These are phyloP conservation scores for Pteromalus puparum DNA, from an alignment of 1,140 invertebrate genomes.

Conservation along the genomic window DNA sequence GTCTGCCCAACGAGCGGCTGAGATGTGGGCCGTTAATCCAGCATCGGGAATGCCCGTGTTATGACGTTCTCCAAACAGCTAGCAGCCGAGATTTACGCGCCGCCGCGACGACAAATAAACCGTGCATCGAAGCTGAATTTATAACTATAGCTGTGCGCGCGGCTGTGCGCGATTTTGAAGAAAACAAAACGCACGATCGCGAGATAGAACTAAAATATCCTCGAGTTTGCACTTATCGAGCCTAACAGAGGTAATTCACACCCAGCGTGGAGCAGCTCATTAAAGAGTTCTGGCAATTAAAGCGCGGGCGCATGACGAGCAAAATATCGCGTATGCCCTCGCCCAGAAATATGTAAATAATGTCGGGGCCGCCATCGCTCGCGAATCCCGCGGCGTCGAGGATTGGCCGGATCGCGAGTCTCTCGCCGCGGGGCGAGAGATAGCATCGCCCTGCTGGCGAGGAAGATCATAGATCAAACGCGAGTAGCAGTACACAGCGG, in stretches of 20 bases:
- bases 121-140: conserved; percentile 49
- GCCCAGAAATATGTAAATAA: conserved; percentile 51
- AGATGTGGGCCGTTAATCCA: conserved; percentile 66
- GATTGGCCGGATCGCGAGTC: conserved; percentile 37
- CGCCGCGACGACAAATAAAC: conserved; percentile 60
- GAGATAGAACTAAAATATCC: no score
- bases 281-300: conserved; percentile 40
- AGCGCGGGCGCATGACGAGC: conserved; percentile 3
- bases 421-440: conserved; percentile 46
- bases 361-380: conserved; percentile 40
- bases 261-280: neutral
- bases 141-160: no score
- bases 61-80: conserved; percentile 68
- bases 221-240: neutral
- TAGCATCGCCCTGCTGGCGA: conserved; percentile 58
- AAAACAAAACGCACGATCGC: no score
- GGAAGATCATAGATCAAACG: conserved; percentile 75
- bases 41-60: conserved; percentile 62
- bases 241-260: neutral
- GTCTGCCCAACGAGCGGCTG: conserved; percentile 55
- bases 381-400: neutral
- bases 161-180: no score
- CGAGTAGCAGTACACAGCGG: conserved; percentile 26
- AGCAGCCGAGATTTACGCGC: conserved; percentile 40
- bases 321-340: neutral